Base-by-base conservation (phyloP, 2,797 vertebrate genomes). In the Thripadectes ignobilis region DNA sequence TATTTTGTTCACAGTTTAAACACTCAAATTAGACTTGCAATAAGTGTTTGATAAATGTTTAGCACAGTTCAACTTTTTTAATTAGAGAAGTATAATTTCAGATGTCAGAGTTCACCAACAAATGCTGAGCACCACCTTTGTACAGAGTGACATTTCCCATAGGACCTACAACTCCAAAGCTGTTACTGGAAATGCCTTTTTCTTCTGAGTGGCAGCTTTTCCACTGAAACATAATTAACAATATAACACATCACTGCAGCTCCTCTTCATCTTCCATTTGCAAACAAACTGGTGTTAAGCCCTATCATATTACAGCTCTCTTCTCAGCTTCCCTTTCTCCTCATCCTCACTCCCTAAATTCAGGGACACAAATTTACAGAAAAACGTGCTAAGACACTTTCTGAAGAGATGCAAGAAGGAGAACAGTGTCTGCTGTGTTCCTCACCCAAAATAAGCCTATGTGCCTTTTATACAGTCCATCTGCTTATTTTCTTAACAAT, bases 1-100 rank as follows among this genome's bases (percentile, higher is more conserved):
- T 88, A 79, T 68, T 97, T 93, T 87, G 34, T 94, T 96, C 55
- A 74, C 54, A 48, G 46, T 81, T 95, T 75, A 95, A 96, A 93
- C 17, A 55, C 23, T 83, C 38, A 89, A 77, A 63, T 19, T 85
- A 45, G 39, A 75, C 41, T 84, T 65, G 79, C 19, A 91, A 1
- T 63, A 94, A 91, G 29, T 46, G 14, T 77, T 72, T 83, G 34
- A 8, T 81, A 62, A 86, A 80, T 49, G 38, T 72, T 81, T 75
- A 84, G 54, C 48, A 49, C 48, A 49, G 23, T 24, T 46, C 22
- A 43, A 46, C 21, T 38, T 89, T 96, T 96, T 63, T 55, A 46
- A 49, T 39, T 77, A 75, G 34, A 81, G 61, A 54, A 80, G 4
- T 66, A 68, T 48, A 10, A 61, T 57, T 92, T 93, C 41, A 92